Conservation (phyloP, 2,888 invertebrate species). For the Penaeus monodon region DNA sequence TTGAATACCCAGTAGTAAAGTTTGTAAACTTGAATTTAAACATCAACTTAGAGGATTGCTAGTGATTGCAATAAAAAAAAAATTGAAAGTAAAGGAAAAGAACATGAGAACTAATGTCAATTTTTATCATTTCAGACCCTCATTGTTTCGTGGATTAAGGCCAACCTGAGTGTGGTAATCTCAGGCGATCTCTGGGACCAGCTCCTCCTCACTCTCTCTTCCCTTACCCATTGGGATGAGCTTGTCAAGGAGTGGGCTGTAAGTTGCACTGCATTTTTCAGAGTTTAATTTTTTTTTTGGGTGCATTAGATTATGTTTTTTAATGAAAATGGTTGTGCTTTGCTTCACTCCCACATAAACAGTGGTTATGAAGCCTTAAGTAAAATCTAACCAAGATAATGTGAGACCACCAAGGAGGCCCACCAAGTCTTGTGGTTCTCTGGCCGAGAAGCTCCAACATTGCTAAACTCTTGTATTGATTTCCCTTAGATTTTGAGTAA, state of each 20-base stretch:
- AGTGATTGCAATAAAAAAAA: too few species aligned
- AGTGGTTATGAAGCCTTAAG: background rate
- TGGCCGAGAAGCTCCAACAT: slow-evolving; percentile 48
- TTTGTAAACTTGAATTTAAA: too few species aligned
- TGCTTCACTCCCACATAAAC: background rate
- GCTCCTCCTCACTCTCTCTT: slow-evolving; percentile 87
- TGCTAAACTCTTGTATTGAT: background rate
- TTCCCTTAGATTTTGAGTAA: background rate
- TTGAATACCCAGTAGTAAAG: too few species aligned
- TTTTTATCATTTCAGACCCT: slow-evolving; percentile 79
- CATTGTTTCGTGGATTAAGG: slow-evolving; percentile 98
- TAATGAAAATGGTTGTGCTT: too few species aligned
- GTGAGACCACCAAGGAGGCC: slow-evolving; percentile 28
- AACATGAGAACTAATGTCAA: background rate
- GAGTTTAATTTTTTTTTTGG: background rate
- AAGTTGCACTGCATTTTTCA: slow-evolving; percentile 70
- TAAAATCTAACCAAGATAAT: slow-evolving; percentile 19
- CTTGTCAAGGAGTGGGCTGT: slow-evolving; percentile 96
- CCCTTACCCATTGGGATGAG: slow-evolving; percentile 93
- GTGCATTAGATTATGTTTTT: too few species aligned
- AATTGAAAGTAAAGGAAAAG: too few species aligned
- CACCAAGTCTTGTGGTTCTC: slow-evolving; percentile 35
- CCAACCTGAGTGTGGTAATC: slow-evolving; percentile 92
- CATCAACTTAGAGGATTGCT: too few species aligned
- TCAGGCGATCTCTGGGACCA: slow-evolving; percentile 92